Base-by-base conservation (phyloP, 53 echinoderm and acorn worm genomes). In the Stichopus horrens region DNA sequence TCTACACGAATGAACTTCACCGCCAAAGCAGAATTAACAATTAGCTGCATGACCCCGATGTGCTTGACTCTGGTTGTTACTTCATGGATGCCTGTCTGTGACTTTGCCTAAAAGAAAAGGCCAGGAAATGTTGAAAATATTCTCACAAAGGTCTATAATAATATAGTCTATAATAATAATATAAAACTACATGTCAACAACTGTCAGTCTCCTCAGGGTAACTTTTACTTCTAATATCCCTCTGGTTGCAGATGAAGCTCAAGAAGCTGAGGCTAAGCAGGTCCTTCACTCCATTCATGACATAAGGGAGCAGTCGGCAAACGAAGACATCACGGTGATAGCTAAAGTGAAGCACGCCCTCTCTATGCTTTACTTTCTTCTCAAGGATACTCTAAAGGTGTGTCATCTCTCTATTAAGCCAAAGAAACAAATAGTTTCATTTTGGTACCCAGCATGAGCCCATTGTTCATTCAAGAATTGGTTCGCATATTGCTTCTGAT, bases 221-320 rank as follows among this genome's bases (percentile, higher is more conserved):
- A 37, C 18, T 54, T 1, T 82, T 59, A 10, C 16, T 71, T 22
- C 11, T 88, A 21, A 79, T 68, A 8, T 37, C 2, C 37, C 37
- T 37, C 37, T 2, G 0, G 37, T 53, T 77, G 53, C 23, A 96
- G 97, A 96, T 88, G 97, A 96, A 81, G 97, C 97, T 4, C 97
- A 96, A 66, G 95, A 96, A 89, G 97, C 97, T 21, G 97, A 96
- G 77, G 97, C 97, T 81, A 96, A 96, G 79, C 97, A 96, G 77
- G 97, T 96, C 18, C 85, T 96, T n/a, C 95, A 96, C 88, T 95
- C 97, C 90, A 94, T 96, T 76, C 97, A 96, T 91, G 97, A 96
- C 94, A 96, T 96, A 77, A 83, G 97, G 60, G 97, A 96, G 88
- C 97, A 96, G 73, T 89, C 94, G 58, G 89, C 91, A 71, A 90